Conservation (phyloP, 2,113 vertebrate species). For the Trachemys scripta region DNA sequence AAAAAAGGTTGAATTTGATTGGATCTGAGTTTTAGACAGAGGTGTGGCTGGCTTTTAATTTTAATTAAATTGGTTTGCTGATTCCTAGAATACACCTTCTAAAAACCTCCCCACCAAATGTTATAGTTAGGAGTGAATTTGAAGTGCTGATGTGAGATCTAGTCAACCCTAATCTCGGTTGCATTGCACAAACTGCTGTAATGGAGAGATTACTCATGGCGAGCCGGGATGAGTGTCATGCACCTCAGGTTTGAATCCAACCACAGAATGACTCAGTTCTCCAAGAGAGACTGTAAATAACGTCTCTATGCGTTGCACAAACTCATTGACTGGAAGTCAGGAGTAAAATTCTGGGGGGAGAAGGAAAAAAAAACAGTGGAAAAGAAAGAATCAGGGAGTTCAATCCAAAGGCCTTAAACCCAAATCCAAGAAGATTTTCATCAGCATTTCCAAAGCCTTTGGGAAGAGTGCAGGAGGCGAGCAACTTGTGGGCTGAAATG, state of each 20-base stretch:
- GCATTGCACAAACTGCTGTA: neutral
- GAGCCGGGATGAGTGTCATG: neutral
- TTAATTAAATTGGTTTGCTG: slow-evolving; percentile 7
- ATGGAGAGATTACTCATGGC: neutral
- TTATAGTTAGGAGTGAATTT: neutral
- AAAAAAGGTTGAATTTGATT: neutral
- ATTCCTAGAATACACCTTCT: neutral
- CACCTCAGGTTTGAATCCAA: neutral
- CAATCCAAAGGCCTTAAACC: slow-evolving; percentile 15
- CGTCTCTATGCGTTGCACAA: slow-evolving; percentile 25
- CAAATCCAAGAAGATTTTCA: slow-evolving; percentile 24
- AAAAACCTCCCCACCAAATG: neutral
- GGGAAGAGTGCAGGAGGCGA: neutral
- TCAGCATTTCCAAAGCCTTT: slow-evolving; percentile 36
- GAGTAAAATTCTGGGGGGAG: neutral
- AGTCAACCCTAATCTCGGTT: neutral
- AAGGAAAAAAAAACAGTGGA: neutral
- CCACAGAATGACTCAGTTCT: slow-evolving; percentile 7
- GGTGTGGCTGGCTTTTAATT: neutral
- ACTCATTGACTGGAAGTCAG: neutral
- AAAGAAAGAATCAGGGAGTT: slow-evolving; percentile 60
- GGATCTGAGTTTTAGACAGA: neutral
- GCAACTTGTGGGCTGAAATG: slow-evolving; percentile 46
- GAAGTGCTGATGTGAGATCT: slow-evolving; percentile 15
- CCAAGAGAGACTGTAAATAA: neutral